These are phyloP conservation scores for Lamproptera curius DNA, from an alignment of 2,888 invertebrate species.

Conservation along the genomic window DNA sequence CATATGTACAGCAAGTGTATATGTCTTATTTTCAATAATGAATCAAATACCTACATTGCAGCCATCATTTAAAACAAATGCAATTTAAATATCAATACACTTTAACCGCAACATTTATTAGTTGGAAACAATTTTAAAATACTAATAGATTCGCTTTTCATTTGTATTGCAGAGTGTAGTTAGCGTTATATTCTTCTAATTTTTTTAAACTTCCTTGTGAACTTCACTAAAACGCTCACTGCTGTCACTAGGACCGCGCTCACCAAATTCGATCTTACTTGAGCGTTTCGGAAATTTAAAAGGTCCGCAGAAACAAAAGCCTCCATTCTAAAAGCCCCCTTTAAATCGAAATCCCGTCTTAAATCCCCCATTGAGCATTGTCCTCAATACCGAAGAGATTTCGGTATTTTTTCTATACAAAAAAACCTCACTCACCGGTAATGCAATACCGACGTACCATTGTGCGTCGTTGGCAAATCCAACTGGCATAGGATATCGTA, in stretches of 20 bases:
- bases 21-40: too few relatives aligned
- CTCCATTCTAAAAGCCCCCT: slow-evolving; percentile 39
- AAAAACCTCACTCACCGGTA: slow-evolving; percentile 43
- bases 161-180: too few relatives aligned
- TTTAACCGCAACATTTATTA: too few relatives aligned
- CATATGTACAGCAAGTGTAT: too few relatives aligned
- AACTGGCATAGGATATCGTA: slow-evolving; percentile 50
- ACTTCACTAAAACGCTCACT: slow-evolving; percentile 9
- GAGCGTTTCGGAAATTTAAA: slow-evolving; percentile 55
- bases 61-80: too few relatives aligned
- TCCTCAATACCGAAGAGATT: slow-evolving; percentile 48
- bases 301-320: slow-evolving; percentile 62
- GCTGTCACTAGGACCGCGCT: slow-evolving; percentile 32
- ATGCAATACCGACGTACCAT: slow-evolving; percentile 68
- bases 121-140: too few relatives aligned
- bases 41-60: too few relatives aligned
- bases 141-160: too few relatives aligned
- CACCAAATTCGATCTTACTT: slow-evolving; percentile 46
- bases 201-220: too few relatives aligned
- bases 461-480: slow-evolving; percentile 55
- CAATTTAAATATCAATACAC: too few relatives aligned
- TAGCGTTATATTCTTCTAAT: too few relatives aligned
- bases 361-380: slow-evolving; percentile 65
- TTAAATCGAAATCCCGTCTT: slow-evolving; percentile 71
- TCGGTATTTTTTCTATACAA: slow-evolving; percentile 39